Evolutionary conservation across 2,113 vertebrate genomes (phyloP), one percentile per base, ranked within the genome.

Genomic region (Oophaga pumilio): DNA sequence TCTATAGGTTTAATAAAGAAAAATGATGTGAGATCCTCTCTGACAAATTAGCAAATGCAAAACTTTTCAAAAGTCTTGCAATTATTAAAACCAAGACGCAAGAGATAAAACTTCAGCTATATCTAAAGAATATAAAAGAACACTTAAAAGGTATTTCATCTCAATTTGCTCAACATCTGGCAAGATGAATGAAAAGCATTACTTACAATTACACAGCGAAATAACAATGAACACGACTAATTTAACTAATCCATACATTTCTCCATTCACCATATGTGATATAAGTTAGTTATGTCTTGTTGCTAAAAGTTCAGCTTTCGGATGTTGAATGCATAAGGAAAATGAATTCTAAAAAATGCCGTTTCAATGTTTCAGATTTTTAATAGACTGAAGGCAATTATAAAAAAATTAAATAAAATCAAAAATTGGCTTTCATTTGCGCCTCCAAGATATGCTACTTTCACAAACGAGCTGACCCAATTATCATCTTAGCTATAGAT

Each of bases 151-250:
- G 87, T 53, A 84, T 88, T 88, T 77, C 43, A 76, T 84, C 87
- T 88, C 43, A 76, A 88, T 88, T 84, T 88, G 43, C 79, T 88
- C 10, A 76, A 62, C 81, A 84, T 88, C 80, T 88, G 87, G 80
- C 68, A 68, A 66, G 87, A 83, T 84, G 84, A 83, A 88, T 77
- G 66, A 64, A 76, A 82, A 76, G 3, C 60, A 56, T 83, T 84
- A 76, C 87, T 77, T 83, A 62, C 20, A 88, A 76, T 83, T 88
- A 66, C 53, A 76, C 68, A 57, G 24, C 10, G 49, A 87, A 84
- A 88, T 57, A 68, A 57, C 57, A 84, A 76, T 77, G 60, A n/a
- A 66, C 73, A 76, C 24, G 43, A 66, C 69, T 77, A 84, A 84
- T 84, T 88, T 59, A 84, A 53, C 59, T 60, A 56, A 76, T 50